Base-by-base conservation (phyloP, 2,113 vertebrate genomes). In the Alethe diademata region DNA sequence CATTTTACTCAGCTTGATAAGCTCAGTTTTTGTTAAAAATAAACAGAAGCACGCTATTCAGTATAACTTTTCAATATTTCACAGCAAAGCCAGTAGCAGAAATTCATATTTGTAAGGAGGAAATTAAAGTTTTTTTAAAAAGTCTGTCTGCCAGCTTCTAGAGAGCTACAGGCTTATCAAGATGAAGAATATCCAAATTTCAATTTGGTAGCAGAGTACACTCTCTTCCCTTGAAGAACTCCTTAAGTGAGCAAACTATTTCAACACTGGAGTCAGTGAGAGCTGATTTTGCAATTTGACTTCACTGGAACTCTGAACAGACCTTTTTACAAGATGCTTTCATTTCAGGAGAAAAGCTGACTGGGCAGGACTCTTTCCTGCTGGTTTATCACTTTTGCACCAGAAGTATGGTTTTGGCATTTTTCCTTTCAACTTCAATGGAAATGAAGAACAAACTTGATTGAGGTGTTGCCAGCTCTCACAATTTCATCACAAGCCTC, bases 381-480 rank as follows among this genome's bases (percentile, higher is more conserved):
- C 36, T 91, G 23, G 53, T 91, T 92, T 94, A 90, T 90, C 74
- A 82, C 35, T 87, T 88, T 86, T 94, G 35, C 58, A 90, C 71
- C 43, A 88, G 18, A 88, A 90, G 56, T 33, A 61, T 73, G 29
- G 26, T 22, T 96, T 83, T 86, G 90, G 88, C 62, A 57, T 90
- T 90, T 93, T 92, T 84, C n/a, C 70, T 73, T 88, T 84, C 40
- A 61, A 15, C 40, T 91, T 86, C 61, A 84, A 64, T 72, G 50
- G 50, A 90, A 89, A 78, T 51, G n/a, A 78, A 60, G 64, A 78
- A 40, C 9, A 78, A 64, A 24, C 29, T 74, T 74, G 69, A 78
- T 1, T 81, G 86, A 88, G 80, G 53, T 66, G 25, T 92, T 95
- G 91, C 80, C 86, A 93, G 73, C 31, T 81, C 65, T 95, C 60